Evolutionary conservation across 2,888 invertebrate species (phyloP), one percentile per base, ranked within the genome.

Genomic region (Acanthosoma haemorrhoidale): DNA sequence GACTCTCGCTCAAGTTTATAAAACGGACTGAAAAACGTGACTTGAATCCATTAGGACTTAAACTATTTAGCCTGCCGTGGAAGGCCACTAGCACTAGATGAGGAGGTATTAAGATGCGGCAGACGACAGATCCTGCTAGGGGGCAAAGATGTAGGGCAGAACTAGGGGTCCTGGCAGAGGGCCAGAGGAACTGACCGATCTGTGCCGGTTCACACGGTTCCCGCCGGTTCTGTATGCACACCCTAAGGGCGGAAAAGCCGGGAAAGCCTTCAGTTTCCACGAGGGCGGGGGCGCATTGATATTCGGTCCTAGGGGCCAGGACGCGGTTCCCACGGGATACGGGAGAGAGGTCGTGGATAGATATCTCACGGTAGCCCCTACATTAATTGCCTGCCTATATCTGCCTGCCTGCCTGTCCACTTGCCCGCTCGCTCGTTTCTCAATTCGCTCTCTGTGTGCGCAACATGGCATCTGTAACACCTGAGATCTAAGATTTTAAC

Each of bases 101-200:
- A 8, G 1, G 3, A 25, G 13, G 11, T 2, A 51, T 51, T 51
- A 51, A 25, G 51, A 51, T 51, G 51, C 51, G 5, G n/a, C 1
- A 1, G 51, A 29, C 25, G 5, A 18, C 29, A 13, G 43, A 3
- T 4, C 1, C n/a, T 51, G n/a, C 51, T 51, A 51, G 51, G 6
- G 13, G 51, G n/a, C n/a, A n/a, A n/a, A 51, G 51, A 51, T 51
- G 29, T 51, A 51, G 51, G 51, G 51, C 51, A 51, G 51, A 25
- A 51, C 21, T 51, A 51, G 51, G 21, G n/a, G 21, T 2, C 51
- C 51, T 51, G 51, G 51, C 51, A 51, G n/a, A 4, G 5, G 2
- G 4, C 51, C 51, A 51, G n/a, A n/a, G n/a, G n/a, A n/a, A n/a
- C n/a, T n/a, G n/a, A n/a, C n/a, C n/a, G n/a, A n/a, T n/a, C n/a